These are phyloP conservation scores for Trogon surrucura DNA, from an alignment of 2,113 vertebrate genomes.

Conservation along the genomic window DNA sequence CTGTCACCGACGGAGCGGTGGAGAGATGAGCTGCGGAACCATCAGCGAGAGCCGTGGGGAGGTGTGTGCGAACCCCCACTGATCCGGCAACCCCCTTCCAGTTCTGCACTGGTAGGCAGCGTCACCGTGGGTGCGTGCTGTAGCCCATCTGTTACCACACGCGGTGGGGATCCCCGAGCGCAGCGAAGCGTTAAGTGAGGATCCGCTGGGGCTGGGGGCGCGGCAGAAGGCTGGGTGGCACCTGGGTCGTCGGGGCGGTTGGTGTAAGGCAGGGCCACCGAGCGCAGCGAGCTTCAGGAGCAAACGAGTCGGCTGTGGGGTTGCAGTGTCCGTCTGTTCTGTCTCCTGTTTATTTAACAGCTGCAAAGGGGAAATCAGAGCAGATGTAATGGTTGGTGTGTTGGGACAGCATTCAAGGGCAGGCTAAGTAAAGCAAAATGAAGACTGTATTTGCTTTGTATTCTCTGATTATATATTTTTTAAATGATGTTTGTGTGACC, in stretches of 20 bases:
- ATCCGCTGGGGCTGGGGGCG: accelerated
- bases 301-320: neutral
- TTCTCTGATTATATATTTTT: neutral
- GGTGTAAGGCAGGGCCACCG: neutral
- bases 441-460: neutral
- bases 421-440: neutral
- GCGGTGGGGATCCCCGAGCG: accelerated
- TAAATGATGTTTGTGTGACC: neutral
- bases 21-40: neutral
- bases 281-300: neutral
- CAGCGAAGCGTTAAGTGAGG: neutral
- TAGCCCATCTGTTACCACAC: neutral
- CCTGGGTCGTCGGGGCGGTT: accelerated
- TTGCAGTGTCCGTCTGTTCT: accelerated
- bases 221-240: neutral
- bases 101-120: accelerated
- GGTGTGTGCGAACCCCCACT: neutral
- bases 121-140: accelerated
- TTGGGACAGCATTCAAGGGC: neutral
- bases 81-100: neutral
- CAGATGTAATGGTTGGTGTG: neutral
- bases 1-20: accelerated
- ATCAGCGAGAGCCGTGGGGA: accelerated
- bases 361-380: neutral
- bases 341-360: neutral